phyloP scores from a whole-genome alignment of 2,797 vertebrate species.

The Borostomias antarcticus region DNA sequence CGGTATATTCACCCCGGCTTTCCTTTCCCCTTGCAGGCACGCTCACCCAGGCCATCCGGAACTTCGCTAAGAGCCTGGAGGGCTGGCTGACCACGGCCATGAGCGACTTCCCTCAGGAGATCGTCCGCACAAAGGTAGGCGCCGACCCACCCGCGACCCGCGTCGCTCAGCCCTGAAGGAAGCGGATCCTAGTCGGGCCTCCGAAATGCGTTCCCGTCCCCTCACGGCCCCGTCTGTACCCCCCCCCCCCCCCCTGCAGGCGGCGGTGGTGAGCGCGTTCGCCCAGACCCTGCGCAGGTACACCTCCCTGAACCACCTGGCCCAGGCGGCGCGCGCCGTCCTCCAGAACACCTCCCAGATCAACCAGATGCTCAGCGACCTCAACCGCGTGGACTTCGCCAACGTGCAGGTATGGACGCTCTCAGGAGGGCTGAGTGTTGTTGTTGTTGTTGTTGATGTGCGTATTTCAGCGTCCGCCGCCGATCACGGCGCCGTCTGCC shows the following conservation, averaged over 20 bases:
- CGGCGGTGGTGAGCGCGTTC: constrained; percentile 93
- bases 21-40: constrained; percentile 78
- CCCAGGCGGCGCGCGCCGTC: constrained; percentile 93
- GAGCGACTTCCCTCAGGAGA: constrained; percentile 90
- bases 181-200: no score
- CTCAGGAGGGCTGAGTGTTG: no score
- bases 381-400: constrained; percentile 97
- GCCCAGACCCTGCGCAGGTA: constrained; percentile 94
- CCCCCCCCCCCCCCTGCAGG: constrained; percentile 69
- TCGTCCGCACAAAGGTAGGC: constrained; percentile 91
- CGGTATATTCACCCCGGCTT: not conserved
- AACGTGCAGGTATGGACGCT: constrained; percentile 91
- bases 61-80: constrained; percentile 98
- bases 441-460: not conserved
- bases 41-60: constrained; percentile 95
- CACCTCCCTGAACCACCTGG: constrained; percentile 96
- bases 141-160: no score
- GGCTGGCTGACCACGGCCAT: constrained; percentile 95
- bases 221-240: no score
- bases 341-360: constrained; percentile 99
- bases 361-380: constrained; percentile 99
- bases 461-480: no score
- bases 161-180: no score
- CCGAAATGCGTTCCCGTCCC: no score
- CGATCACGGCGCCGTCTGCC: no score